phyloP scores from a whole-genome alignment of 2,797 vertebrate species.

The Crax fasciolata region DNA sequence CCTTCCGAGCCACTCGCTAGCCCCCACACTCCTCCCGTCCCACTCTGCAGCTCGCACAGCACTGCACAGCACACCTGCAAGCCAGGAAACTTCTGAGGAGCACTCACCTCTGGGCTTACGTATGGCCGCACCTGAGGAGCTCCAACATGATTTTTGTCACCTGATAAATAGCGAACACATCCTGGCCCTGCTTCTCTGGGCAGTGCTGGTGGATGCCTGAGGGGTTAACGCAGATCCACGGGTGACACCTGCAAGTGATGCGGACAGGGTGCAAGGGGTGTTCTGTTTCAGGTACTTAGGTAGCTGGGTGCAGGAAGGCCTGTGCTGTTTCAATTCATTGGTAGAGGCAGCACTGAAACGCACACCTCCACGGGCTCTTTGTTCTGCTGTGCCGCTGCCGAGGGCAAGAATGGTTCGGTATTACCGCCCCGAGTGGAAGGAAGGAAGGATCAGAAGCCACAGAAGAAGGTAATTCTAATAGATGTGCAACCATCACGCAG shows the following conservation, averaged over 20 bases:
- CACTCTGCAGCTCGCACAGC: no score
- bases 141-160: not conserved
- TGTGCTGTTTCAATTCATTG: constrained; percentile 1
- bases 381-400: not conserved
- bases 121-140: no score
- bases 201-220: not conserved
- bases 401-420: not conserved
- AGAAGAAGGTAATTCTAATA: not conserved
- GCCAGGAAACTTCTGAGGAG: no score
- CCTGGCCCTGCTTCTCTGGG: not conserved
- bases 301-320: constrained; percentile 25
- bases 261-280: not conserved
- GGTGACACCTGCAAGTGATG: constrained; percentile 27
- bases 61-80: no score
- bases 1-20: no score
- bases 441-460: not conserved
- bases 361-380: constrained; percentile 17
- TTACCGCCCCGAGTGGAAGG: not conserved
- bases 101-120: no score
- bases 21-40: no score
- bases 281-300: constrained; percentile 66
- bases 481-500: not conserved
- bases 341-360: constrained; percentile 18
- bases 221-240: constrained; percentile 47
- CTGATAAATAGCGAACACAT: not conserved